Evolutionary conservation across 1,140 invertebrate species (phyloP), one percentile per base, ranked within the genome.

Genomic region (Dryas iulia): DNA sequence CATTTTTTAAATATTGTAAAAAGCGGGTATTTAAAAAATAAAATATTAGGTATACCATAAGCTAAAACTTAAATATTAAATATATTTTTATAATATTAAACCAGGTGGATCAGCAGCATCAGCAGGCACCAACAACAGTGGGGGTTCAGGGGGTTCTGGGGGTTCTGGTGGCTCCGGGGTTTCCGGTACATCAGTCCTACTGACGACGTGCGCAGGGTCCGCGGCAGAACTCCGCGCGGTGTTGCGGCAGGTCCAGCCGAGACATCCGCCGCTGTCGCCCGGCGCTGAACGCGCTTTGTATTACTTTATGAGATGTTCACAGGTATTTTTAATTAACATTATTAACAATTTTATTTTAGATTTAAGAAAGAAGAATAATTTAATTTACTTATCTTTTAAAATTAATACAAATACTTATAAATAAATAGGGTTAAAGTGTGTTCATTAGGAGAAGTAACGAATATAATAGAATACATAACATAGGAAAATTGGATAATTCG

Each of bases 221-320:
- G 93, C 96, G 30, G 89, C 92, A 0, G 96, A 97, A 89, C 86
- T 98, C 3, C 93, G 95, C 61, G 96, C 97, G 23, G 93, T 97
- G 26, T 93, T 97, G 14, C 86, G 93, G 18, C 86, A 95, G 59
- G 92, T 93, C 0, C 65, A 78, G 6, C 84, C 85, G 1, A 72
- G 84, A 2, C 77, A 76, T 72, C 90, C 86, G 28, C 94, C 91
- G 79, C 90, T 92, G 76, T 93, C 91, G 61, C 93, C 92, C 63
- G 92, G 90, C 71, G 96, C 96, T 0, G 87, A 97, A 3, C 94
- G 96, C 58, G 94, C 96, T 0, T 90, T 98, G 0, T 98, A 97
- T 85, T 97, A 98, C 87, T 98, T 97, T 77, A 98, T 98, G 97
- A 93, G 97, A 33, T 98, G 97, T 89, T 97, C 96, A 0, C 97